Base-by-base conservation (phyloP, 2,797 vertebrate genomes). In the Pelochelys cantorii region DNA sequence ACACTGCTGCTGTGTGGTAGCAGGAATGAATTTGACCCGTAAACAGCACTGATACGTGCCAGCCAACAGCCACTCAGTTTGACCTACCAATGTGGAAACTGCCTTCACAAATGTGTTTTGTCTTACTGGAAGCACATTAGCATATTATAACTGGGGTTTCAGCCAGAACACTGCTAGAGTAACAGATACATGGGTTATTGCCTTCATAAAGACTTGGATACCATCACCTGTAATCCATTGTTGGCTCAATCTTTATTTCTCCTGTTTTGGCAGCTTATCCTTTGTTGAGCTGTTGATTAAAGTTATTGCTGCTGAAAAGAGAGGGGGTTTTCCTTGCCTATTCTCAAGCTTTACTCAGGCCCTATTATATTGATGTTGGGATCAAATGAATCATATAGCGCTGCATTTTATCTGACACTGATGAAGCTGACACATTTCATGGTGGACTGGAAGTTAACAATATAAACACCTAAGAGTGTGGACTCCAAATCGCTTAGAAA, bases 21-120 rank as follows among this genome's bases (percentile, higher is more conserved):
- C 42, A 0, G 91, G 37, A 79, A 31, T 65, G 27, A 60, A 34
- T 82, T 81, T 68, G 91, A 52, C 77, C 31, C 2, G 9, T 0
- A 1, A 79, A 59, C 88, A 87, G 91, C 87, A 4, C 27, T 82
- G 3, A 74, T 95, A 97, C 90, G 88, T 97, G 96, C 92, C 31
- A 34, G 81, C 60, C 93, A 29, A 90, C 94, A 95, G 11, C 87
- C 68, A 89, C 85, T 95, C 90, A 31, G 80, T 87, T 75, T 29
- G 0, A 10, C 1, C 1, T 53, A 0, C 27, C 27, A 17, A 29
- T 83, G 88, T 37, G 81, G 95, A 96, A 95, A 81, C 53, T 65
- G 84, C 87, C 71, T 57, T 92, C 88, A 96, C 94, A 96, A 97
- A 83, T 81, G 81, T 68, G 11, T 62, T 0, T 93, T 97, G 95